These are phyloP conservation scores for Keiferia lycopersicella DNA, from an alignment of 2,888 invertebrate species.

Conservation along the genomic window DNA sequence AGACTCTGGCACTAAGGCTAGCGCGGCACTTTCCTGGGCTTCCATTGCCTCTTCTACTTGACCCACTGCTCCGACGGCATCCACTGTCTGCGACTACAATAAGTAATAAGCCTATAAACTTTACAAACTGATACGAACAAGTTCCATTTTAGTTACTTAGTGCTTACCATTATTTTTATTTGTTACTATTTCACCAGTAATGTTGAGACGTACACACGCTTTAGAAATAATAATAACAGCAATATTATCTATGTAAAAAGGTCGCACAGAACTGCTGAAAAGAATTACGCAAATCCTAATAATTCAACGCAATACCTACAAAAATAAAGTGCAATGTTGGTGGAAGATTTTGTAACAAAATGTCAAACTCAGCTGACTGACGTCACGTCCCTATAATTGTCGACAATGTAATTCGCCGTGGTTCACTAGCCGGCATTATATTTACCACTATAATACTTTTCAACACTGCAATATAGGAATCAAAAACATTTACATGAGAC, in stretches of 20 bases:
- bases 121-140: background rate
- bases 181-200: background rate
- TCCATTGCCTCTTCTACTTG: slow-evolving; percentile 14
- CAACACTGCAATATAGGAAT: too few species aligned
- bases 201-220: background rate
- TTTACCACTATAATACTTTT: too few species aligned
- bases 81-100: slow-evolving; percentile 4
- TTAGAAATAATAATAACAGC: background rate
- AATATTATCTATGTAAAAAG: background rate
- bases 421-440: too few species aligned
- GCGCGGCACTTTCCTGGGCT: background rate
- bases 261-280: background rate
- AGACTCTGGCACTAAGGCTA: slow-evolving; percentile 10
- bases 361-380: background rate
- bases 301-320: background rate
- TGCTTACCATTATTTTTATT: background rate
- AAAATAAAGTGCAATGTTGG: background rate
- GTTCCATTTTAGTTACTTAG: background rate
- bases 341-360: background rate
- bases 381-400: too few species aligned
- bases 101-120: background rate
- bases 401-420: too few species aligned
- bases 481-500: too few species aligned
- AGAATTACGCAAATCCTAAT: background rate
- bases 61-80: background rate